Evolutionary conservation across 2,888 invertebrate species (phyloP).

Genomic region (Pediacus dermestoides): DNA sequence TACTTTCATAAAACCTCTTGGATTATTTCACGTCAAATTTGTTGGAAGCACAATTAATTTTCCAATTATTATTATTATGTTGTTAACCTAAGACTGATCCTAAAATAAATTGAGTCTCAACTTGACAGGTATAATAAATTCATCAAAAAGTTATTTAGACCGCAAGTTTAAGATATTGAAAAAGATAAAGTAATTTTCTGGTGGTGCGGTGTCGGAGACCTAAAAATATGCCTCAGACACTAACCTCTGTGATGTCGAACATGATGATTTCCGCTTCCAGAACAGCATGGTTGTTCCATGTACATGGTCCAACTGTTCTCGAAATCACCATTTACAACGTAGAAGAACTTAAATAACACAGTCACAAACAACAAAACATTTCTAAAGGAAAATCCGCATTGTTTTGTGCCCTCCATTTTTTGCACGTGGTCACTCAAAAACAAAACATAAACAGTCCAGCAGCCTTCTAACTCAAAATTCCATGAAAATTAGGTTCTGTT

Average conservation of each 20-base stretch:
- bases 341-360: conserved; percentile 32
- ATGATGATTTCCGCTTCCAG: conserved; percentile 56
- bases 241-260: conserved; percentile 63
- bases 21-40: no score
- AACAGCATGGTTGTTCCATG: conserved; percentile 65
- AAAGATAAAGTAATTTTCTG: conserved; percentile 7
- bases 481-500: no score
- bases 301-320: conserved; percentile 65
- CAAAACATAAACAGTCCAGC: conserved; percentile 13
- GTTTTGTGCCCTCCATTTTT: conserved; percentile 27
- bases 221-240: no score
- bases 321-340: conserved; percentile 48
- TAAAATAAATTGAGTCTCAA: conserved; percentile 5
- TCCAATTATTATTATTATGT: no score
- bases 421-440: conserved; percentile 32
- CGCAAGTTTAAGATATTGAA: background rate
- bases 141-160: conserved; percentile 3
- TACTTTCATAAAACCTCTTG: no score
- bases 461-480: no score
- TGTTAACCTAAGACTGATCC: no score
- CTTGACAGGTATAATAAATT: conserved; percentile 9
- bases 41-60: no score
- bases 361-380: conserved; percentile 34
- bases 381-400: conserved; percentile 22
- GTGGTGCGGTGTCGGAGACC: conserved; percentile 1